Conservation (phyloP, 2,888 invertebrate species). For the Xanthia icteritia region DNA sequence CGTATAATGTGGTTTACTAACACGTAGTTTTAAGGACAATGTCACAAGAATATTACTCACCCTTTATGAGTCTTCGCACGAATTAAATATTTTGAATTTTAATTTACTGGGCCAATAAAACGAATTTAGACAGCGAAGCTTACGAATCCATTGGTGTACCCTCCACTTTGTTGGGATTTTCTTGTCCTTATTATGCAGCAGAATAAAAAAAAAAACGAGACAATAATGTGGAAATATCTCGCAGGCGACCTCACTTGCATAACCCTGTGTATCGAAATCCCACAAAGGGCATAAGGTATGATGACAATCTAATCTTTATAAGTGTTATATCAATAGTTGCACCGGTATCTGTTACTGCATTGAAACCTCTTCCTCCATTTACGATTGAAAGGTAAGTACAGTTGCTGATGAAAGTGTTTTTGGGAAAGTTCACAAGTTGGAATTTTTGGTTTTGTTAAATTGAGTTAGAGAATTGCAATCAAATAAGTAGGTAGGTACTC, state of each 20-base stretch:
- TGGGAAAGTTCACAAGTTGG: background rate
- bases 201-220: background rate
- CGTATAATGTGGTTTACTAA: no score
- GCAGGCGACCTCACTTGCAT: background rate
- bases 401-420: conserved; percentile 44
- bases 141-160: no score
- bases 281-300: conserved; percentile 29
- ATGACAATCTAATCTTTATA: conserved; percentile 56
- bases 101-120: no score
- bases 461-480: background rate
- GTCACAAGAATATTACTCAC: no score
- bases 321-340: conserved; percentile 63
- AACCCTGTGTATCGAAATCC: conserved; percentile 10
- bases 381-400: conserved; percentile 67
- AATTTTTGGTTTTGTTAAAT: background rate
- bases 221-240: background rate
- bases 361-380: conserved; percentile 68
- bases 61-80: no score
- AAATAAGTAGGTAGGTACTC: background rate
- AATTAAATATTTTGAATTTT: no score
- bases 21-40: no score
- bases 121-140: no score
- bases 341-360: conserved; percentile 67
- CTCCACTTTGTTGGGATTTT: no score
- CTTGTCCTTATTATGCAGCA: background rate